These are phyloP conservation scores for Poecilia latipinna DNA, from an alignment of 2,113 vertebrate genomes.

Conservation along the genomic window DNA sequence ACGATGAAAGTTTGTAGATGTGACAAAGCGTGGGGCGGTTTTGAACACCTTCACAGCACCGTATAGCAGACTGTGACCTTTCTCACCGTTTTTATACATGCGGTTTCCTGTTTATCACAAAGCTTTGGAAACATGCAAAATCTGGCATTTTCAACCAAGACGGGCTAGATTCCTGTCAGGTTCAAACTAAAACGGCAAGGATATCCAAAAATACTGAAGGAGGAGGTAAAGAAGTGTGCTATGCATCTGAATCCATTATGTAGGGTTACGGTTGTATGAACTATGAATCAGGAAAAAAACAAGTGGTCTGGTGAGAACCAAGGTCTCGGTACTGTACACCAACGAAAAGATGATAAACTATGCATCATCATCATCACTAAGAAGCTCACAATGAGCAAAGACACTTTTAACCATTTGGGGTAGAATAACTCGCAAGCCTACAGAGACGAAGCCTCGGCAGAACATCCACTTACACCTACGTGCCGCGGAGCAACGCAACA, in stretches of 20 bases:
- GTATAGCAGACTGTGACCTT: background rate
- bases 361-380: background rate
- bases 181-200: background rate
- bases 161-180: background rate
- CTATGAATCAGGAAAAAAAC: background rate
- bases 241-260: background rate
- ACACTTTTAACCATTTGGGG: background rate
- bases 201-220: background rate
- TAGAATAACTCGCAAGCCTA: constrained; percentile 5
- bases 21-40: background rate
- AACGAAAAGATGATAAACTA: background rate
- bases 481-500: constrained; percentile 5
- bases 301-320: too few relatives aligned
- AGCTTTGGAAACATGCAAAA: background rate
- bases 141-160: background rate
- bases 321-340: background rate
- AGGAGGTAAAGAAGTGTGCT: background rate
- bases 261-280: background rate
- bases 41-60: background rate
- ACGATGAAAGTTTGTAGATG: background rate
- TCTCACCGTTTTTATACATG: background rate
- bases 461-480: constrained; percentile 51
- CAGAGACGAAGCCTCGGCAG: constrained; percentile 20
- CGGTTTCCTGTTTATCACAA: background rate
- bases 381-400: background rate